Evolutionary conservation across 2,797 vertebrate genomes (phyloP), one percentile per base, ranked within the genome.

Genomic region (Lophotriccus pileatus): DNA sequence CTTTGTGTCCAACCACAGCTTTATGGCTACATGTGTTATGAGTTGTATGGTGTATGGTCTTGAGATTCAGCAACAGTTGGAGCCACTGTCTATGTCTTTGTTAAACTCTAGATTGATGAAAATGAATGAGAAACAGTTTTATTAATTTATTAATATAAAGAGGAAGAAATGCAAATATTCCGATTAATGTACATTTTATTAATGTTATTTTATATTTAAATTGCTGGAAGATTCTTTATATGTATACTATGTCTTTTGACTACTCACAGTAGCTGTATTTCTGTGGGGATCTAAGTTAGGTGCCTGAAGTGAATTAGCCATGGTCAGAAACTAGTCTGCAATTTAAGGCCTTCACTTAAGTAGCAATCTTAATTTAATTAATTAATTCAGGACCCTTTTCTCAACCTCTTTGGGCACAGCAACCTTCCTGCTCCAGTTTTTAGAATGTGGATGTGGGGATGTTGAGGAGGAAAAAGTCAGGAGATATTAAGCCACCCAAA

Each of bases 381-480:
- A 67, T 53, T 85, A 58, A 47, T 36, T 36, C 25, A 84, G 76
- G 39, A 52, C 25, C 23, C 37, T 84, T 85, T 90, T 81, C 43
- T 43, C 56, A 63, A 1, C 13, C 16, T 69, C 15, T n/a, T 36
- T 22, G 53, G 27, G 7, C 34, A 28, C 47, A 44, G 23, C 15
- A 18, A 16, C 32, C 32, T 82, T 87, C 63, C 28, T 2, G 0
- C 58, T 93, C 27, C 50, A 44, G 72, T 12, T 86, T 89, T 32
- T 69, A 58, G 39, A 39, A 0, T 0, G 2, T 2, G 25, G 22
- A 8, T 46, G 18, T 76, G 24, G 74, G 63, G 36, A 41, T 3
- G 12, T 1, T 72, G 41, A 44, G 56, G 36, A 87, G 70, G 49
- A 72, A 79, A 47, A 72, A 77, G 60, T 68, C 50, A 77, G 18